A percentile compares a stretch with the other conserved stretches of the same genome.
These are phyloP conservation scores for Parapsyche elsis DNA, from an alignment of 1,140 invertebrate species.

Conservation along the genomic window DNA sequence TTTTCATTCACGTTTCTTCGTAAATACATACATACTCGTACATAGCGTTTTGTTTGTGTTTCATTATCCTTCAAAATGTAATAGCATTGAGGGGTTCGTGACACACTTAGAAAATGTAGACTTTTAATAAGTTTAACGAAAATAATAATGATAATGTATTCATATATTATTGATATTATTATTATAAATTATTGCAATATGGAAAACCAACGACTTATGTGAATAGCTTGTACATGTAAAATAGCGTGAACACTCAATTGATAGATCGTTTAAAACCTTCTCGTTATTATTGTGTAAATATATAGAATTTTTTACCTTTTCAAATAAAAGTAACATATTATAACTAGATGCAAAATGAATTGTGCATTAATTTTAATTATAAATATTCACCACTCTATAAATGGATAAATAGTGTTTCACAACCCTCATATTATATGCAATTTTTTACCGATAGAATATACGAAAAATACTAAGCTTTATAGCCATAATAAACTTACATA, in stretches of 20 bases:
- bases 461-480: too few species aligned
- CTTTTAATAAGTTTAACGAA: background rate
- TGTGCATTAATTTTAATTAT: too few species aligned
- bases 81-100: background rate
- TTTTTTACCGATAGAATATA: too few species aligned
- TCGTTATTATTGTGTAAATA: conserved; percentile 1
- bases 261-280: conserved; percentile 3
- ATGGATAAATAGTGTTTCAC: too few species aligned
- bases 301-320: background rate
- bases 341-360: too few species aligned
- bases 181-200: conserved; percentile 25
- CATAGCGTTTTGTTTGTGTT: background rate
- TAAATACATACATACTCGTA: too few species aligned
- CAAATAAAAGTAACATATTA: background rate
- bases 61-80: background rate
- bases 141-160: background rate
- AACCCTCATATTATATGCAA: too few species aligned
- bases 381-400: too few species aligned
- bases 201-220: conserved; percentile 46
- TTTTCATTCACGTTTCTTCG: too few species aligned
- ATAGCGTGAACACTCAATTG: conserved; percentile 8
- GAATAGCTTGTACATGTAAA: conserved; percentile 36
- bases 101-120: background rate
- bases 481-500: too few species aligned
- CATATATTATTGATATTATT: conserved; percentile 23